Evolutionary conservation across 1,140 invertebrate genomes (phyloP).

Genomic region (Agraylea sexmaculata): DNA sequence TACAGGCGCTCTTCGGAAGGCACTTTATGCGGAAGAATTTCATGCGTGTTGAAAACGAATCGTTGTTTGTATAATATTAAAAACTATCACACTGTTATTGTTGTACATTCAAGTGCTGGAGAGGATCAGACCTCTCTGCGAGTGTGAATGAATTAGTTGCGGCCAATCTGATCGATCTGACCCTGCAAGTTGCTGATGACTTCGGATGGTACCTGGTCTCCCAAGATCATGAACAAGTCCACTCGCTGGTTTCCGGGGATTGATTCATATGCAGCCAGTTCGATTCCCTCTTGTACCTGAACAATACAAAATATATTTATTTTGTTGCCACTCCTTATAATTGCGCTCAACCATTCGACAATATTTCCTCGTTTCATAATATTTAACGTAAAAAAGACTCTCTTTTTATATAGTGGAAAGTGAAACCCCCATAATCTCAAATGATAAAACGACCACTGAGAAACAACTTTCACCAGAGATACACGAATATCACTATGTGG

Average conservation of each 20-base stretch:
- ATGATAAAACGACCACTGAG: too few relatives aligned
- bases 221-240: constrained; percentile 67
- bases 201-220: constrained; percentile 69
- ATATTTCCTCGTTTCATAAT: not conserved
- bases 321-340: constrained; percentile 1
- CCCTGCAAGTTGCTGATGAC: constrained; percentile 75
- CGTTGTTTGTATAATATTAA: too few relatives aligned
- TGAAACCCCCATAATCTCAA: too few relatives aligned
- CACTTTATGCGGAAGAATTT: too few relatives aligned
- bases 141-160: constrained; percentile 33
- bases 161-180: constrained; percentile 69
- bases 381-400: too few relatives aligned
- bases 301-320: constrained; percentile 14
- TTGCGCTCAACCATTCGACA: not conserved
- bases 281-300: constrained; percentile 70
- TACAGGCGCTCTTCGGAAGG: too few relatives aligned
- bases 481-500: too few relatives aligned
- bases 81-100: too few relatives aligned
- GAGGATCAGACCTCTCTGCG: constrained; percentile 1
- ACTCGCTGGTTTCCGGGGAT: constrained; percentile 72
- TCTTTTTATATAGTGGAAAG: too few relatives aligned
- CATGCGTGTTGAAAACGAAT: too few relatives aligned
- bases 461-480: too few relatives aligned
- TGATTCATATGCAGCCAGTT: constrained; percentile 68
- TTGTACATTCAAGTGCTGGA: too few relatives aligned